These are phyloP conservation scores for Serilophus lunatus DNA, from an alignment of 2,113 vertebrate species.

Conservation along the genomic window DNA sequence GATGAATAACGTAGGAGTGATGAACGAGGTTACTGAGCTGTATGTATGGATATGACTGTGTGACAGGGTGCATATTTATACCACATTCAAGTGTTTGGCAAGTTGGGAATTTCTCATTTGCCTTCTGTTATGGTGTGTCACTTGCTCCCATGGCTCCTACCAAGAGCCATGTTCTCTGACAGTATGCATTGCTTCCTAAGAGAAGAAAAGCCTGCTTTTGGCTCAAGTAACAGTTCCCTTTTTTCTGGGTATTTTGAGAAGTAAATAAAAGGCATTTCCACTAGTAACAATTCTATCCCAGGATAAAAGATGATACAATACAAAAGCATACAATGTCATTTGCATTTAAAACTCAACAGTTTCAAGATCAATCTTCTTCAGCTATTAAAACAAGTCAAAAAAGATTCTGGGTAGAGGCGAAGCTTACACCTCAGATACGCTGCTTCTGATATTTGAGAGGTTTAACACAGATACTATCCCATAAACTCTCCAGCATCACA, in stretches of 20 bases:
- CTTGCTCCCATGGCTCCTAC: rapidly evolving
- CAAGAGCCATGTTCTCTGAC: background rate
- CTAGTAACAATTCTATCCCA: background rate
- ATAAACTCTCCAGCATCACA: background rate
- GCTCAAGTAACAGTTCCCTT: background rate
- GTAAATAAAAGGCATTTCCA: background rate
- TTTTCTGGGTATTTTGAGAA: background rate
- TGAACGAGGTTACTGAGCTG: background rate
- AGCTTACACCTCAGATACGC: background rate
- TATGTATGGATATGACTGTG: background rate
- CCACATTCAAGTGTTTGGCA: background rate
- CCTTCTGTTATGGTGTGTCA: background rate
- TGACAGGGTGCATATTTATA: background rate
- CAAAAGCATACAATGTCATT: background rate
- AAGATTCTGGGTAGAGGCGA: background rate
- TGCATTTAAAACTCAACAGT: background rate
- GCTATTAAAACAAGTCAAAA: background rate
- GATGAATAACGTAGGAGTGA: background rate
- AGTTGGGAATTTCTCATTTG: background rate
- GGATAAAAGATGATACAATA: background rate
- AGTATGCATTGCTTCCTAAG: background rate
- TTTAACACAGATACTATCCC: background rate
- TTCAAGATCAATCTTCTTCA: background rate
- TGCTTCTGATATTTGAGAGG: background rate
- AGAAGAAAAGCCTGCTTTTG: background rate